Evolutionary conservation across 2,113 vertebrate species (phyloP).

Genomic region (Echinops telfairi): DNA sequence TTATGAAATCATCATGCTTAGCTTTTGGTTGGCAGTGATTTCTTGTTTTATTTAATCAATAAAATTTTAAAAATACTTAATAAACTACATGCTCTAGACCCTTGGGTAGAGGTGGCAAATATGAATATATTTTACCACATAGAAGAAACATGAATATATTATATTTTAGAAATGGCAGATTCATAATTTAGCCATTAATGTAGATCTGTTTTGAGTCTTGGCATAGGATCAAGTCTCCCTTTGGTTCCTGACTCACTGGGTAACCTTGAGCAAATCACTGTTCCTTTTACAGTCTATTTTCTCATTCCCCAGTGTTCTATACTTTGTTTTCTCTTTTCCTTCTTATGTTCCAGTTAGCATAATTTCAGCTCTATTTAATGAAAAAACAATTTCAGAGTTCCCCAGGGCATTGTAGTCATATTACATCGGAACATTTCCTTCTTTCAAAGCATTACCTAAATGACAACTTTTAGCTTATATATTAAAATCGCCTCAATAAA

Average conservation of each 20-base stretch:
- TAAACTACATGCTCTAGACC: background rate
- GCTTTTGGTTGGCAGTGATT: background rate
- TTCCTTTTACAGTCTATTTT: slow-evolving; percentile 68
- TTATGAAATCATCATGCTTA: slow-evolving; percentile 5
- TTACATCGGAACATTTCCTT: slow-evolving; percentile 68
- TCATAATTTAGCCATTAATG: background rate
- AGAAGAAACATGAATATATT: background rate
- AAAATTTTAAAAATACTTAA: background rate
- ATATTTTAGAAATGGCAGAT: background rate
- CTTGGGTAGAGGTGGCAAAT: background rate
- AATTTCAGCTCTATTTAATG: slow-evolving; percentile 83
- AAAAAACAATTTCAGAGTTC: slow-evolving; percentile 77
- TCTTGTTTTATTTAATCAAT: slow-evolving; percentile 23
- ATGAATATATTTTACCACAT: background rate
- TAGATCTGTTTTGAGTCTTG: background rate
- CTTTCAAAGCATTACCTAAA: slow-evolving; percentile 70
- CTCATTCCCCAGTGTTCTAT: slow-evolving; percentile 67
- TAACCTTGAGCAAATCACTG: slow-evolving; percentile 78
- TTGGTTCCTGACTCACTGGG: slow-evolving; percentile 38
- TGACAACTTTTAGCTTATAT: slow-evolving; percentile 63
- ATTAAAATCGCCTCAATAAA: slow-evolving; percentile 58
- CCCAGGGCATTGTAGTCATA: slow-evolving; percentile 70
- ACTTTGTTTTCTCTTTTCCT: slow-evolving; percentile 73
- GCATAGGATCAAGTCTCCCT: background rate
- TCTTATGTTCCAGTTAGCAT: slow-evolving; percentile 74